Conservation (phyloP, 23 tunicate genomes). For the Phallusia fumigata region DNA sequence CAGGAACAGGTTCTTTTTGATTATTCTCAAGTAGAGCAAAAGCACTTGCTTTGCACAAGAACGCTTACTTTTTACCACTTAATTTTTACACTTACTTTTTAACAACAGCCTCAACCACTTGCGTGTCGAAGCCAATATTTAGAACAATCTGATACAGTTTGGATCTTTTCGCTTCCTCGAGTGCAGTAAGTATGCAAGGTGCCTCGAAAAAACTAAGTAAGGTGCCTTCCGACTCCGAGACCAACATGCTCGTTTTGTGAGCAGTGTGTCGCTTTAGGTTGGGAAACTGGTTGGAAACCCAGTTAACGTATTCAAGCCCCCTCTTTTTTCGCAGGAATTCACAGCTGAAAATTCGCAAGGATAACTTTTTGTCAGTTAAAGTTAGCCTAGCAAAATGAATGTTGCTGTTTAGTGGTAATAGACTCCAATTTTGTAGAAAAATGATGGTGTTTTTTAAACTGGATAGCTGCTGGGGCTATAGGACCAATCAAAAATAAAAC, state of each 20-base stretch:
- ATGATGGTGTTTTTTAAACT: too few species aligned
- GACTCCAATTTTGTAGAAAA: too few species aligned
- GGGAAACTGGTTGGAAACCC: slow-evolving; percentile 4
- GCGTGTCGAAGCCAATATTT: not conserved
- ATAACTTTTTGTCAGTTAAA: too few species aligned
- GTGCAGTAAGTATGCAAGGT: not conserved
- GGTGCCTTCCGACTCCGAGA: not conserved
- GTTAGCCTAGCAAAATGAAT: too few species aligned
- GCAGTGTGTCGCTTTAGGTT: slow-evolving; percentile 8
- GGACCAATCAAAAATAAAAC: too few species aligned
- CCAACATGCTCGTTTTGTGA: not conserved
- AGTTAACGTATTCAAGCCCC: not conserved
- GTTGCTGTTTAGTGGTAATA: too few species aligned
- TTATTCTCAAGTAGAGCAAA: too few species aligned
- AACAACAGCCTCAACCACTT: not conserved
- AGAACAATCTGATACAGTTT: not conserved
- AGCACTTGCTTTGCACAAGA: too few species aligned
- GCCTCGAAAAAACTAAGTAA: not conserved
- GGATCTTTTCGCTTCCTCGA: not conserved
- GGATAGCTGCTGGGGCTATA: too few species aligned
- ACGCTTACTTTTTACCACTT: too few species aligned
- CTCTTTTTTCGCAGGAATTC: slow-evolving; percentile 5
- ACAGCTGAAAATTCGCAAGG: slow-evolving; percentile 6
- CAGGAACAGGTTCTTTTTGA: too few species aligned
- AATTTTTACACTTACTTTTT: not conserved